phyloP scores from a whole-genome alignment of 2,113 vertebrate species.

The Acanthochromis polyacanthus region DNA sequence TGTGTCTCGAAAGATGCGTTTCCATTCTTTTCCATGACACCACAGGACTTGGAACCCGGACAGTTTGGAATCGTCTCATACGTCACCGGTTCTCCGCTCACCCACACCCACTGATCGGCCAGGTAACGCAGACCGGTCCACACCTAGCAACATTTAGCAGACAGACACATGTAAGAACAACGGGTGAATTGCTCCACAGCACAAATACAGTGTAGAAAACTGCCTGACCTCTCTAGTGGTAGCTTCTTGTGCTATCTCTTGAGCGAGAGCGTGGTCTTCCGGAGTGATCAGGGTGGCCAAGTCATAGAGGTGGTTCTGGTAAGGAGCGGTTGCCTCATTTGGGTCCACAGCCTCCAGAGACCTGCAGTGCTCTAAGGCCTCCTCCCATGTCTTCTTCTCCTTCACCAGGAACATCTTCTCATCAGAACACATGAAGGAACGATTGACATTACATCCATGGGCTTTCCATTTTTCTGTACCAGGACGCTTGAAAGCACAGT shows the following conservation, averaged over 20 bases:
- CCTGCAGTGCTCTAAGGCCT: slow-evolving; percentile 47
- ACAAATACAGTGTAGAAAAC: background rate
- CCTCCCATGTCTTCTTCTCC: slow-evolving; percentile 42
- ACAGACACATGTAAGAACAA: background rate
- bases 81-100: too few relatives aligned
- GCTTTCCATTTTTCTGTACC: accelerated
- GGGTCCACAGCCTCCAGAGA: background rate
- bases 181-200: background rate
- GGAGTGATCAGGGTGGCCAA: slow-evolving; percentile 24
- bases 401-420: slow-evolving; percentile 44
- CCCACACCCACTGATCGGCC: too few relatives aligned
- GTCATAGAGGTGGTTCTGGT: slow-evolving; percentile 30
- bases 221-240: slow-evolving; percentile 8
- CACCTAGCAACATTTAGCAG: background rate
- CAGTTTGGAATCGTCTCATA: too few relatives aligned
- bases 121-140: background rate
- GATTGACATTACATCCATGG: accelerated
- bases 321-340: background rate
- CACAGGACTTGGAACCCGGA: too few relatives aligned
- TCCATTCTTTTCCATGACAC: too few relatives aligned
- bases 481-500: background rate
- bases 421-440: background rate
- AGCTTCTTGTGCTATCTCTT: background rate
- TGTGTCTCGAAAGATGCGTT: too few relatives aligned
- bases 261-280: slow-evolving; percentile 15